These are phyloP conservation scores for Fulmarus glacialis DNA, from an alignment of 2,113 vertebrate species.

Conservation along the genomic window DNA sequence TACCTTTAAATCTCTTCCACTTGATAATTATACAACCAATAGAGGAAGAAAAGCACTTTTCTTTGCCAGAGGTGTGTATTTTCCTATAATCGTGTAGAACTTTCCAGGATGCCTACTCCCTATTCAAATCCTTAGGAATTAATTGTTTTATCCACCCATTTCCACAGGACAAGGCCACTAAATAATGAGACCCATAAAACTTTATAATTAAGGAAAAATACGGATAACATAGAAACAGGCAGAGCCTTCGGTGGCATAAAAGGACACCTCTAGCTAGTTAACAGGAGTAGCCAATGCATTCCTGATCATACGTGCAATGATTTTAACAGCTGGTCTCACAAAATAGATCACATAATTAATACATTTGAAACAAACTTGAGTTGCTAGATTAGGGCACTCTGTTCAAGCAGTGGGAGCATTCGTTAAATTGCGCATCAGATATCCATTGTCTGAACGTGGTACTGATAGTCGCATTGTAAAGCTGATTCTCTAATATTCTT, in stretches of 20 bases:
- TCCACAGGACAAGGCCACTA: neutral
- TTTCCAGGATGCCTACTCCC: neutral
- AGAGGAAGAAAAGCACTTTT: neutral
- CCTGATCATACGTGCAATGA: neutral
- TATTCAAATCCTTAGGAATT: neutral
- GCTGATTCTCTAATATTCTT: conserved; percentile 27
- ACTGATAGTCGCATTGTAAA: neutral
- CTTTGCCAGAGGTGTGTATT: neutral
- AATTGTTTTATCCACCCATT: neutral
- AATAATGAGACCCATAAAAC: neutral
- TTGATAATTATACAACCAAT: neutral
- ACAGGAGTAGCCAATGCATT: neutral
- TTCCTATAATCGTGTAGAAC: neutral
- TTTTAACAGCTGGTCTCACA: conserved; percentile 44
- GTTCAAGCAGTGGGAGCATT: conserved; percentile 5
- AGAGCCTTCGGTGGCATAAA: neutral
- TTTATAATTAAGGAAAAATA: conserved; percentile 16
- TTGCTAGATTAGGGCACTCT: conserved; percentile 10
- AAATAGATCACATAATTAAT: conserved; percentile 43
- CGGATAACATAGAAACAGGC: neutral
- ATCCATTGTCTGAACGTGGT: neutral
- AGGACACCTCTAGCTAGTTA: neutral
- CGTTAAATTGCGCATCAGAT: neutral
- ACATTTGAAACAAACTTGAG: conserved; percentile 25
- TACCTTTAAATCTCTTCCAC: conserved; percentile 24